phyloP scores from a whole-genome alignment of 2,888 invertebrate genomes.

The Synanthedon vespiformis region DNA sequence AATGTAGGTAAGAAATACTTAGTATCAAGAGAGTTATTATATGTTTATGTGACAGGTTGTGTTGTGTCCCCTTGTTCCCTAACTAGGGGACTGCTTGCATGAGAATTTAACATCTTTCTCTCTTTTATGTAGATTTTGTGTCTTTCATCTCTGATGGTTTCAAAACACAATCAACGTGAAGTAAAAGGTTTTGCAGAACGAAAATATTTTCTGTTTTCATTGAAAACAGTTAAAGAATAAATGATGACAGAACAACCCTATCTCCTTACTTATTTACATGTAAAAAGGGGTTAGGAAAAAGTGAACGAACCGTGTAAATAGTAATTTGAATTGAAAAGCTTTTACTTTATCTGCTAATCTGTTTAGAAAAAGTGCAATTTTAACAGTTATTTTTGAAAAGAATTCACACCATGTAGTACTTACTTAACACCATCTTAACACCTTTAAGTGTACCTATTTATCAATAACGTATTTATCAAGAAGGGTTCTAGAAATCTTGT shows the following conservation, averaged over 20 bases:
- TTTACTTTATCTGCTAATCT: constrained; percentile 7
- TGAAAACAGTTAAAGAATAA: constrained; percentile 25
- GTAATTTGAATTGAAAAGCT: constrained; percentile 24
- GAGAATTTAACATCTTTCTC: not conserved
- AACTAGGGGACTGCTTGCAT: too few relatives aligned
- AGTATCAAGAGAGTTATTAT: not conserved
- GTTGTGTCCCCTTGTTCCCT: too few relatives aligned
- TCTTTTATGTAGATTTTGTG: not conserved
- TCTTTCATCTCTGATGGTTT: constrained; percentile 19
- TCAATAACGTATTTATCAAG: too few relatives aligned
- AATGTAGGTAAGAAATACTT: too few relatives aligned
- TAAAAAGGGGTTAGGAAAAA: constrained; percentile 34
- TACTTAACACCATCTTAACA: too few relatives aligned
- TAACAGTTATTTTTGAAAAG: too few relatives aligned
- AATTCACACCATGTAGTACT: too few relatives aligned
- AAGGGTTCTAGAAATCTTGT: too few relatives aligned
- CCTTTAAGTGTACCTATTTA: too few relatives aligned
- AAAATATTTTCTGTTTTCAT: constrained; percentile 27
- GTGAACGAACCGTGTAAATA: constrained; percentile 17
- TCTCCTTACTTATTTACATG: constrained; percentile 32
- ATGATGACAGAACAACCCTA: constrained; percentile 21
- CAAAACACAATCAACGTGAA: constrained; percentile 41
- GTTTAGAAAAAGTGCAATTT: not conserved
- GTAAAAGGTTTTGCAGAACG: constrained; percentile 18
- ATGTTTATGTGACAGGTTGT: not conserved